Evolutionary conservation across 2,113 vertebrate genomes (phyloP), one percentile per base, ranked within the genome.

Genomic region (Rynchops niger): DNA sequence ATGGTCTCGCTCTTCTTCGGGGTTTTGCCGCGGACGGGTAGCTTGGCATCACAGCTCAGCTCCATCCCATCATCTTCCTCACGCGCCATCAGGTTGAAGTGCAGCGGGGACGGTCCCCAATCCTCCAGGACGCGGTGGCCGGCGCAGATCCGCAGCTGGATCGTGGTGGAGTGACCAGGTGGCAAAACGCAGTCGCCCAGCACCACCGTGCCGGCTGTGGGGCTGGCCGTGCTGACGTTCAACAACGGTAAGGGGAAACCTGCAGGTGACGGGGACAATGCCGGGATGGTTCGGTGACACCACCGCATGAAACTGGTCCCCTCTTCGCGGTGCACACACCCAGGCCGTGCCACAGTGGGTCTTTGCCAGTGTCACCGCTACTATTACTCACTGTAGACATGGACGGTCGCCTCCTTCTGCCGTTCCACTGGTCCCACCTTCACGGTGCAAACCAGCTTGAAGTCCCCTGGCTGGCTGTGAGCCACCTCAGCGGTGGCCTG

Each of bases 301-400:
- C 2, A 8, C 30, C 12, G 91, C 72, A 11, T 1, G 18, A 8
- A 56, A 58, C 30, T 3, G 2, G 5, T 29, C 7, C n/a, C 38
- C 32, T 9, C 12, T 7, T 19, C 40, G 45, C 15, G 0, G 6
- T 10, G 36, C 42, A 7, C 10, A 1, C 53, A 55, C 11, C 53
- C 53, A 2, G 30, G 30, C 29, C 17, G 3, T 5, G 58, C 27
- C 5, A 1, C 47, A 9, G 36, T 4, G 1, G 19, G 23, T 5
- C 13, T 12, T 32, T 4, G 8, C 29, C 2, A 6, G 52, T 1
- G 2, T 20, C 43, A 1, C 29, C 18, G 2, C 29, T 8, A 9
- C 18, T 4, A 7, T 7, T 20, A 36, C 97, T 98, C 94, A 98
- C 97, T 58, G 65, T 97, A 97, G 61, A 97, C 2, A 2, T 27